Conservation (phyloP, 2,113 vertebrate genomes). For the Tupaia tana region DNA sequence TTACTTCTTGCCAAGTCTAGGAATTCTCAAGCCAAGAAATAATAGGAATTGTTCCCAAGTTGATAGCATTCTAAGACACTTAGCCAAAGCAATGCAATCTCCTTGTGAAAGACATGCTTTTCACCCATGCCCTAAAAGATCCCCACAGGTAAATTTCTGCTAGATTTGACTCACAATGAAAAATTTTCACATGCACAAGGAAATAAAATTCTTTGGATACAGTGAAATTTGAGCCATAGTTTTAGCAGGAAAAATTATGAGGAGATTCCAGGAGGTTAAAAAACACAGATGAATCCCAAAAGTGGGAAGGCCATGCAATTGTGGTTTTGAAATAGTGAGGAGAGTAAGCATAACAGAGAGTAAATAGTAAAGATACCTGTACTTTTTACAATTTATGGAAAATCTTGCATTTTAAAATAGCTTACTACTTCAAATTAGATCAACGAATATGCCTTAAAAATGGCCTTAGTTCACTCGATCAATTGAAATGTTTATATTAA, state of each 20-base stretch:
- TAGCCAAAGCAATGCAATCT: neutral
- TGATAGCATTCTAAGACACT: neutral
- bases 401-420: neutral
- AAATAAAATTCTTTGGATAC: neutral
- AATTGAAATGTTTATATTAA: slow-evolving; percentile 34
- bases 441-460: neutral
- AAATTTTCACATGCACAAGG: neutral
- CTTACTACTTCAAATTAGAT: neutral
- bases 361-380: neutral
- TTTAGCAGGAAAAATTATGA: neutral
- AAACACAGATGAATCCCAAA: neutral
- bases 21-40: neutral
- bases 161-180: neutral
- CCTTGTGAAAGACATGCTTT: neutral
- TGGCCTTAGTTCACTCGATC: neutral
- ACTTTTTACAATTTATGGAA: neutral
- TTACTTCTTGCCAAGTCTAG: neutral
- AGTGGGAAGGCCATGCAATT: neutral
- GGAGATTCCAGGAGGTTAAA: neutral
- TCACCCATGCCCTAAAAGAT: slow-evolving; percentile 11
- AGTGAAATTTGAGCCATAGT: neutral
- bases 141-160: neutral
- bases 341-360: neutral
- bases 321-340: neutral
- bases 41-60: neutral